A percentile compares a stretch with the other conserved stretches of the same genome.
Evolutionary conservation across 2,113 vertebrate genomes (phyloP).

Genomic region (Xiphophorus hellerii): DNA sequence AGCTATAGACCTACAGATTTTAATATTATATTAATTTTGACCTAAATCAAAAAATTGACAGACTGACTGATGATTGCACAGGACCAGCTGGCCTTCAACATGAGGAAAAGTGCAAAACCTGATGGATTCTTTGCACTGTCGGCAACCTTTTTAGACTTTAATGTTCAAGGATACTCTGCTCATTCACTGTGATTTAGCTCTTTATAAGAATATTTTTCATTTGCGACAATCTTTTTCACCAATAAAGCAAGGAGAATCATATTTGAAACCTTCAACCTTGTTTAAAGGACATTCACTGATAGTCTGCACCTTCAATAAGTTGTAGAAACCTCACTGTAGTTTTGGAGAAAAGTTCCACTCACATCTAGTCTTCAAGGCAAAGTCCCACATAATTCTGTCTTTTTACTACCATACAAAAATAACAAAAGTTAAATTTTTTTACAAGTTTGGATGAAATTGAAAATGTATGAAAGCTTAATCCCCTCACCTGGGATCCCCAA

Average conservation of each 20-base stretch:
- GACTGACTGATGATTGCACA: not conserved
- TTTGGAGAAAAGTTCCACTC: not conserved
- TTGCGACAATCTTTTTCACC: not conserved
- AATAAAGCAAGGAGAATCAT: not conserved
- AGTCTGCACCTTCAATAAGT: not conserved
- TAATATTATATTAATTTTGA: not conserved
- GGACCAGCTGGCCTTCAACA: not conserved
- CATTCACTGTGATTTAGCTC: not conserved
- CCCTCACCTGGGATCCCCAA: too few species aligned
- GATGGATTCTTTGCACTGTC: conserved; percentile 15
- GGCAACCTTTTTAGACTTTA: not conserved
- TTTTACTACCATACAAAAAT: too few species aligned
- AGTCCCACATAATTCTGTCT: not conserved
- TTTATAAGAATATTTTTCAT: not conserved
- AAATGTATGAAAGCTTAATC: too few species aligned
- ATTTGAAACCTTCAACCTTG: not conserved
- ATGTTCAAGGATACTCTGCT: conserved; percentile 5
- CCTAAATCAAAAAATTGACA: conserved; percentile 7
- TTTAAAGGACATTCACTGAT: not conserved
- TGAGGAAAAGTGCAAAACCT: conserved; percentile 2
- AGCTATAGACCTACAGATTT: not conserved
- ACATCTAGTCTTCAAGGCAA: not conserved
- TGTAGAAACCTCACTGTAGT: conserved; percentile 4
- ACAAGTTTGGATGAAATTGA: too few species aligned
- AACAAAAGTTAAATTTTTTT: too few species aligned